phyloP scores from a whole-genome alignment of 1,140 invertebrate species.

The Pomacea maculata region DNA sequence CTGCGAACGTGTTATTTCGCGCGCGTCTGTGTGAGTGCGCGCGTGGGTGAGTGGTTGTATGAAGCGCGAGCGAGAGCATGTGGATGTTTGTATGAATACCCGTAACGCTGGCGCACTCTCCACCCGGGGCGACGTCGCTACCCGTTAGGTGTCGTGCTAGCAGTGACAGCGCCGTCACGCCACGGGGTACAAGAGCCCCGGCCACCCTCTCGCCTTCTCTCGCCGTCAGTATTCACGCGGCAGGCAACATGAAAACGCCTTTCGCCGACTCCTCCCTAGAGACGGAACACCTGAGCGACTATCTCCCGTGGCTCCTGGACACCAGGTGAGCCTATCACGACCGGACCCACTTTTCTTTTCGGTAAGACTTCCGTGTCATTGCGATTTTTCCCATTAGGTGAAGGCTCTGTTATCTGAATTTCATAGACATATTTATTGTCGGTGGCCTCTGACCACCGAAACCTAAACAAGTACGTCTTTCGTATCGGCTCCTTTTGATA shows the following conservation, averaged over 20 bases:
- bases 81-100: background rate
- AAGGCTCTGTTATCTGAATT: no score
- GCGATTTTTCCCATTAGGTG: no score
- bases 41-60: background rate
- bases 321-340: background rate
- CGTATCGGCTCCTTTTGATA: no score
- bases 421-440: no score
- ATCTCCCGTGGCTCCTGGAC: background rate
- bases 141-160: background rate
- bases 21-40: slow-evolving; percentile 7
- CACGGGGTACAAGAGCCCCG: background rate
- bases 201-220: background rate
- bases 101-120: background rate
- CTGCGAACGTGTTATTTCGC: background rate
- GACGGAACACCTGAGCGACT: no score
- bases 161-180: background rate
- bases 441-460: no score
- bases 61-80: background rate
- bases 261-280: no score
- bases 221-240: background rate
- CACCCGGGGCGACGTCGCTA: no score
- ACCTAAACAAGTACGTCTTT: no score
- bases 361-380: no score
- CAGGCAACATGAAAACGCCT: background rate
- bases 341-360: no score